A percentile compares a stretch with the other conserved stretches of the same genome.
Evolutionary conservation across 2,888 invertebrate species (phyloP).

Genomic region (Achlya flavicornis): DNA sequence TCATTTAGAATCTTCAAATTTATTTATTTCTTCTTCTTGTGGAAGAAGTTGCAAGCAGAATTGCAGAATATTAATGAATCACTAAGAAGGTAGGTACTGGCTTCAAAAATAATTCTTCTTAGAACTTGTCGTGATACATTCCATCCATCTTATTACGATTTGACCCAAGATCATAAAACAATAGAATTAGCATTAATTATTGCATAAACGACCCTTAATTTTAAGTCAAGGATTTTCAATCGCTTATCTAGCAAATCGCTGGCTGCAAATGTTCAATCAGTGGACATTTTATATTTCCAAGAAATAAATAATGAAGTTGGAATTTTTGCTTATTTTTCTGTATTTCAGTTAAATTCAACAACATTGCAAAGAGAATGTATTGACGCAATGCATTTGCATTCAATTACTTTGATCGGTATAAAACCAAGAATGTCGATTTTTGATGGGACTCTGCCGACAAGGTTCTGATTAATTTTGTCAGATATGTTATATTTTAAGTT

Average conservation of each 20-base stretch:
- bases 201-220: conserved; percentile 28
- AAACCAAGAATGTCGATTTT: conserved; percentile 7
- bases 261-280: conserved; percentile 10
- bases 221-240: conserved; percentile 36
- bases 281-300: not conserved
- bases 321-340: not conserved
- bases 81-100: not conserved
- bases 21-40: too few species aligned
- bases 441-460: not conserved
- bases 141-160: not conserved
- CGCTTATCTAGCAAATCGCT: conserved; percentile 26
- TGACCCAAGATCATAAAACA: conserved; percentile 24
- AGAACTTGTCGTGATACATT: not conserved
- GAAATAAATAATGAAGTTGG: conserved; percentile 1
- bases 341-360: conserved; percentile 4
- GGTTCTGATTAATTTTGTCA: not conserved
- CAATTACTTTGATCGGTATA: conserved; percentile 3
- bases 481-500: not conserved
- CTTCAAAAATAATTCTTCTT: not conserved
- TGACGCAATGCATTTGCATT: not conserved
- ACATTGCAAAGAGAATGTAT: not conserved
- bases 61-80: not conserved
- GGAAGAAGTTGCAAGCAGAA: not conserved
- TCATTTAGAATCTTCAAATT: too few species aligned
- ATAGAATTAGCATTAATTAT: conserved; percentile 30